These are phyloP conservation scores for Strigamia crassipes DNA, from an alignment of 2,888 invertebrate species.

Conservation along the genomic window DNA sequence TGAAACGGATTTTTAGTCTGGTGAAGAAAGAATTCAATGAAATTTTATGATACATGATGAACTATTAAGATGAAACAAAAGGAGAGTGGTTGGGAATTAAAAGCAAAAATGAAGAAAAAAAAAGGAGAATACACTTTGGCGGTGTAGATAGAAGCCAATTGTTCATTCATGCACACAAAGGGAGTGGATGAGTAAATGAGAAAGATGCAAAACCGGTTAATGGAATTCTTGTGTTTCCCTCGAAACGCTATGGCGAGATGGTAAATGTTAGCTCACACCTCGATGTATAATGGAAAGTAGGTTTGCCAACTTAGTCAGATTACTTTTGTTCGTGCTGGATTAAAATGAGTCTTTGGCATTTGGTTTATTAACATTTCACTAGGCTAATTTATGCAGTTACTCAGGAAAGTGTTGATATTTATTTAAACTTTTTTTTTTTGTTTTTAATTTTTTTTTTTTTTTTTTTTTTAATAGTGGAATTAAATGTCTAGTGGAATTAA, in stretches of 20 bases:
- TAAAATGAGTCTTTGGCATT: not conserved
- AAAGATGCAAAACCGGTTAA: slow-evolving; percentile 43
- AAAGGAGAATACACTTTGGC: slow-evolving; percentile 6
- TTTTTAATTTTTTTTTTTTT: too few species aligned
- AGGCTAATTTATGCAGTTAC: not conserved
- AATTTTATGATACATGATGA: slow-evolving; percentile 38
- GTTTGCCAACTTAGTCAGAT: slow-evolving; percentile 40
- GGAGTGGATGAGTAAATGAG: slow-evolving; percentile 39
- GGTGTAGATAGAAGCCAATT: slow-evolving; percentile 10
- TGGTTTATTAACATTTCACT: slow-evolving; percentile 29
- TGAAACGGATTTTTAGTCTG: slow-evolving; percentile 9
- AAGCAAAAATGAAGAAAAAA: not conserved
- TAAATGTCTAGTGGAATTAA: too few species aligned
- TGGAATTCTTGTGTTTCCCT: slow-evolving; percentile 44
- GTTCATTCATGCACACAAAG: slow-evolving; percentile 30
- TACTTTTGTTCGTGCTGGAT: slow-evolving; percentile 35
- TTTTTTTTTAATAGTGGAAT: too few species aligned
- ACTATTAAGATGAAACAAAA: slow-evolving; percentile 43
- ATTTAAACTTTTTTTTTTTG: not conserved
- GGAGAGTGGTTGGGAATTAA: slow-evolving; percentile 5
- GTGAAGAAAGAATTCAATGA: slow-evolving; percentile 36
- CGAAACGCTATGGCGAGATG: not conserved
- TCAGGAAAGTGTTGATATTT: not conserved
- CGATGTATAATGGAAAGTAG: slow-evolving; percentile 36
- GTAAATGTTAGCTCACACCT: slow-evolving; percentile 38